A percentile compares a stretch with the other conserved stretches of the same genome.
phyloP scores from a whole-genome alignment of 2,888 invertebrate genomes.

The Calameuta pallipes region DNA sequence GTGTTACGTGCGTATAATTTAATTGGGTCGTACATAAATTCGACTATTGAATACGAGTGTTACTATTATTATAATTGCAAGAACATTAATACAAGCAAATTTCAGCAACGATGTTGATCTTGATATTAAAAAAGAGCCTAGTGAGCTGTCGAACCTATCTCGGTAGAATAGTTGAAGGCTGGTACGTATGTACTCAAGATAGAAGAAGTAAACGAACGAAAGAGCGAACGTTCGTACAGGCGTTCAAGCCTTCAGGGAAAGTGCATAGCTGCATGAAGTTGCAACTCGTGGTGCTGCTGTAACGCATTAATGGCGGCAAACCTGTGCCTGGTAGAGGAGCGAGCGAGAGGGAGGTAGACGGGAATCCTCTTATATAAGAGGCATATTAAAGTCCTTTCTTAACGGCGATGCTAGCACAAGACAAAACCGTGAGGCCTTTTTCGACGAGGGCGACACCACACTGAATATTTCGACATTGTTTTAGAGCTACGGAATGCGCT shows the following conservation, averaged over 20 bases:
- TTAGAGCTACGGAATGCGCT: background rate
- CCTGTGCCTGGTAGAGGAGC: background rate
- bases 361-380: slow-evolving; percentile 49
- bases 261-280: slow-evolving; percentile 49
- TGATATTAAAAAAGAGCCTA: background rate
- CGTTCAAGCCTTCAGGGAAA: slow-evolving; percentile 34
- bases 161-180: background rate
- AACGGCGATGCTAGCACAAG: slow-evolving; percentile 3
- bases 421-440: background rate
- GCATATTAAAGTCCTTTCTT: slow-evolving; percentile 43
- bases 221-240: background rate
- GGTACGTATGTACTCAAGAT: background rate
- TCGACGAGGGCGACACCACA: background rate
- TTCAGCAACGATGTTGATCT: background rate
- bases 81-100: background rate
- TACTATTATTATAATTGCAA: background rate
- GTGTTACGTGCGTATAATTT: background rate
- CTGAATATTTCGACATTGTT: background rate
- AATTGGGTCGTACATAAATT: background rate
- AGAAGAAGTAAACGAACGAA: background rate
- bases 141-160: background rate
- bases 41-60: background rate
- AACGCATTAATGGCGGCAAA: slow-evolving; percentile 43
- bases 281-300: slow-evolving; percentile 39
- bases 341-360: slow-evolving; percentile 20